These are phyloP conservation scores for Australoheros facetus DNA, from an alignment of 2,797 vertebrate species.

Conservation along the genomic window DNA sequence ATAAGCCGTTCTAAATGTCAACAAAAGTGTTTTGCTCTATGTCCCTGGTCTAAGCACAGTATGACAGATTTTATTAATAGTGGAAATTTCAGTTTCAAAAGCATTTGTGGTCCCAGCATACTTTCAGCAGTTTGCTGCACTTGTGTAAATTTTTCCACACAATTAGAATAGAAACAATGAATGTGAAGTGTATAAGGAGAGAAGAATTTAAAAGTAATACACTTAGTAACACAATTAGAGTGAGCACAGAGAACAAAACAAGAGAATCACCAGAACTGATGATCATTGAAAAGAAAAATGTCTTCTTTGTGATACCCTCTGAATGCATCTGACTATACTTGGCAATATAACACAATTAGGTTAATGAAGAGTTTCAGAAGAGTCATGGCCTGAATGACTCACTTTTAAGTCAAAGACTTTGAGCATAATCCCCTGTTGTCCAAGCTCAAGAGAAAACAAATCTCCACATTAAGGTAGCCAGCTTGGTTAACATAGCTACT, in stretches of 20 bases:
- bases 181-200: slow-evolving; percentile 20
- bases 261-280: slow-evolving; percentile 23
- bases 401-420: not conserved
- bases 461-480: not conserved
- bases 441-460: slow-evolving; percentile 7
- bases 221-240: slow-evolving; percentile 53
- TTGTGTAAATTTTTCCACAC: slow-evolving; percentile 38
- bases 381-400: not conserved
- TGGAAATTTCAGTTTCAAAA: slow-evolving; percentile 45
- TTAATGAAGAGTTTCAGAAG: not conserved
- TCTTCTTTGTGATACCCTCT: not conserved
- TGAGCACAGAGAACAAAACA: slow-evolving; percentile 30
- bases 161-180: slow-evolving; percentile 57
- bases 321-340: not conserved
- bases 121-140: slow-evolving; percentile 55
- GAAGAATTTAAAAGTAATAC: slow-evolving; percentile 57
- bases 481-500: slow-evolving; percentile 11
- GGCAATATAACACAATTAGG: not conserved
- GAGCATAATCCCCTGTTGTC: slow-evolving; percentile 5
- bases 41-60: slow-evolving; percentile 1
- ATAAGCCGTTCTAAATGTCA: slow-evolving; percentile 14
- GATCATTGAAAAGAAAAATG: slow-evolving; percentile 1
- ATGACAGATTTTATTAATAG: slow-evolving; percentile 34
- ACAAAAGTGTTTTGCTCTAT: not conserved
- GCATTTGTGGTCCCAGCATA: slow-evolving; percentile 24